phyloP scores from a whole-genome alignment of 2,888 invertebrate species.

The Muscina levida region DNA sequence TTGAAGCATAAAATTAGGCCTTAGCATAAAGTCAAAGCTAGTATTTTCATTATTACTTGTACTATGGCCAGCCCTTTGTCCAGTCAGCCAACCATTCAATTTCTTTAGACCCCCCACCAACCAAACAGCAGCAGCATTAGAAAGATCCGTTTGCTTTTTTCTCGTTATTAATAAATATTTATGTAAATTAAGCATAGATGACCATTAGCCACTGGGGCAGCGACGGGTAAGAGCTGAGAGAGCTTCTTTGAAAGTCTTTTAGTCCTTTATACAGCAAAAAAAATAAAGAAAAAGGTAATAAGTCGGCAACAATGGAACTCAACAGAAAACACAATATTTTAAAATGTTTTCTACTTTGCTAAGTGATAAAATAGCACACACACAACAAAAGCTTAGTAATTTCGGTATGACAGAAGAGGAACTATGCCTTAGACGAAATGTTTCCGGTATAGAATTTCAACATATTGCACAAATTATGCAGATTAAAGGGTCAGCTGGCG shows the following conservation, averaged over 20 bases:
- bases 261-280: too few relatives aligned
- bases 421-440: slow-evolving; percentile 24
- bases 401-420: background rate
- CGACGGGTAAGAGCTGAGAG: background rate
- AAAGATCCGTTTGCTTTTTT: slow-evolving; percentile 22
- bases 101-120: too few relatives aligned
- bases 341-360: slow-evolving; percentile 9
- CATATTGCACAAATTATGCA: slow-evolving; percentile 75
- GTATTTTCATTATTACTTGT: slow-evolving; percentile 27
- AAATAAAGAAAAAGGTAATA: background rate
- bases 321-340: background rate
- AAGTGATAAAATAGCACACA: slow-evolving; percentile 26
- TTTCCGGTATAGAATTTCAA: slow-evolving; percentile 59
- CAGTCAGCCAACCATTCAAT: too few relatives aligned
- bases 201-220: too few relatives aligned
- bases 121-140: background rate
- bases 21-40: slow-evolving; percentile 19
- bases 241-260: too few relatives aligned
- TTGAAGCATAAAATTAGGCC: slow-evolving; percentile 22
- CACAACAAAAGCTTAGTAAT: background rate
- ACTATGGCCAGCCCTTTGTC: background rate
- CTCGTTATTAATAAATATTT: slow-evolving; percentile 40
- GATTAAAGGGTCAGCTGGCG: slow-evolving; percentile 76
- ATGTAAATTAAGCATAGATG: slow-evolving; percentile 37
- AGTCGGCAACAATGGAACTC: background rate